Base-by-base conservation (phyloP, 2,797 vertebrate genomes). In the Sus cebifrons region DNA sequence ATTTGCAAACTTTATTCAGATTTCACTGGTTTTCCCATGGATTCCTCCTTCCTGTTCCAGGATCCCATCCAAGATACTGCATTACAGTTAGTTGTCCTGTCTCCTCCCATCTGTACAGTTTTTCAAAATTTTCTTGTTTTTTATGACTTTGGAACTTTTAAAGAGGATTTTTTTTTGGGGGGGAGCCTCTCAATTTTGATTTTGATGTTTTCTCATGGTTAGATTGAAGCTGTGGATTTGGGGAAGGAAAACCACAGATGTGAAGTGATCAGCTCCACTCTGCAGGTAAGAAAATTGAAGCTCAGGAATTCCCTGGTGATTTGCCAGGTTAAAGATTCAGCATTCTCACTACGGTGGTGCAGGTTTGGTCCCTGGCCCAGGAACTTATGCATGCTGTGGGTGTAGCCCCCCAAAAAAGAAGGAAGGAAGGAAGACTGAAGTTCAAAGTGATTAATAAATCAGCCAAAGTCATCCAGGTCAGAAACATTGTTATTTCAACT, bases 121-220 rank as follows among this genome's bases (percentile, higher is more conserved):
- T 92, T 36, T 92, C 64, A 91, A 40, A 40, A 78, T 86, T 52
- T 49, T 60, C 86, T 86, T 54, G 52, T 36, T 88, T 92, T 82
- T 75, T 14, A 18, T 74, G 68, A 86, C 78, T 60, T 91, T 65
- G 56, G 81, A 5, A 44, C 14, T 64, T 87, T 49, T 36, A 14
- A 81, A 81, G 58, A 49, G 4, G 52, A 36, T 82, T 97, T 68
- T n/a, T 6, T 86, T 60, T 36, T 32, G 32, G 32, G 9, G 75
- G 44, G 10, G 75, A 12, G 10, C 32, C 29, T 25, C n/a, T 64
- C 27, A 6, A 10, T 44, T 82, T 83, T 54, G 58, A 6, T 29
- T 85, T 52, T 86, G 62, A 49, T 40, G 10, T 73, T 71, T 88
- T 77, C n/a, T 83, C 25, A 10, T 94, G 29, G 75, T 77, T 62